Evolutionary conservation across 2,888 invertebrate species (phyloP).

Genomic region (Drosophila paracracens): DNA sequence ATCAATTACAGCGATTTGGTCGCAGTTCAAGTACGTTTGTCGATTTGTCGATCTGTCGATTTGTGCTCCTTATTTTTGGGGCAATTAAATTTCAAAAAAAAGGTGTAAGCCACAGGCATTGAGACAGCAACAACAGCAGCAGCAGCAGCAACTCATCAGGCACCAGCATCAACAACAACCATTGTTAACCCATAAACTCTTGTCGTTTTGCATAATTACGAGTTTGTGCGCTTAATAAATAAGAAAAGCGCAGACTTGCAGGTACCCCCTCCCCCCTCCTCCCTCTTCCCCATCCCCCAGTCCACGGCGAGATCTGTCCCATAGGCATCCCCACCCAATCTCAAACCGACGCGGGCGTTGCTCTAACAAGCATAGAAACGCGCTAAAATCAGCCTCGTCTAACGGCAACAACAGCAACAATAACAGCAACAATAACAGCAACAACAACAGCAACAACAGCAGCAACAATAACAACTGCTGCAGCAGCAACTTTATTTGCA

Average conservation of each 20-base stretch:
- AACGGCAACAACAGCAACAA: conserved; percentile 44
- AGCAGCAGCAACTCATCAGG: conserved; percentile 12
- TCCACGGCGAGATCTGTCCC: not conserved
- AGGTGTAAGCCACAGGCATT: conserved; percentile 48
- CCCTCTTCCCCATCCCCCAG: conserved; percentile 1
- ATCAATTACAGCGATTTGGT: conserved; percentile 39
- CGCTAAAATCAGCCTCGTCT: conserved; percentile 51
- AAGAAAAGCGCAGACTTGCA: conserved; percentile 59
- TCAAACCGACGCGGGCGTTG: conserved; percentile 55
- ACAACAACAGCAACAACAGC: not conserved
- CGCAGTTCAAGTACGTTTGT: conserved; percentile 54
- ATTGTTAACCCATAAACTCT: conserved; percentile 54
- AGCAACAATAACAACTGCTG: conserved; percentile 6
- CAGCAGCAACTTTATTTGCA: conserved; percentile 52
- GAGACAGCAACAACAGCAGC: conserved; percentile 5
- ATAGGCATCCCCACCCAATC: conserved; percentile 20
- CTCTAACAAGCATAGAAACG: conserved; percentile 67
- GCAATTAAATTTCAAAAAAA: conserved; percentile 46
- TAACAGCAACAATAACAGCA: conserved; percentile 14
- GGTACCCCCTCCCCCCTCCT: not conserved
- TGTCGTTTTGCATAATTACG: conserved; percentile 74
- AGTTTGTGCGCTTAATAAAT: conserved; percentile 68
- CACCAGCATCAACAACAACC: conserved; percentile 16
- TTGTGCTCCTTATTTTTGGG: conserved; percentile 21
- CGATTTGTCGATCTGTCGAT: conserved; percentile 38